Percentiles rank a stretch among this genome's conserved stretches.
These are phyloP conservation scores for Crossaster papposus DNA, from an alignment of 53 echinoderm and acorn worm genomes.

Conservation along the genomic window DNA sequence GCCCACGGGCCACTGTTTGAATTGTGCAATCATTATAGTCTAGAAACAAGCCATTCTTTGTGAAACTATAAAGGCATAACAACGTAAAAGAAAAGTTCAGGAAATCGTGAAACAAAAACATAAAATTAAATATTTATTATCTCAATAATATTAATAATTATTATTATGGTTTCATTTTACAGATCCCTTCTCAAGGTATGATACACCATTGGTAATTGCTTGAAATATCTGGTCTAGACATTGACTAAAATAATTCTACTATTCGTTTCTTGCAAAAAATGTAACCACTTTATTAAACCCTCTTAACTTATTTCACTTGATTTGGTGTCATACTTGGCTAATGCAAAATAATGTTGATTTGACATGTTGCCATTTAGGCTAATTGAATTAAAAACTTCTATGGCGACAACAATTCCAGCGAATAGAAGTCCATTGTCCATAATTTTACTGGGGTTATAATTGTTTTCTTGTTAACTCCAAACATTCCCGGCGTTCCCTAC, in stretches of 20 bases:
- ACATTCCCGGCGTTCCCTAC: neutral
- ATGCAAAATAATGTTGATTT: conserved; percentile 1
- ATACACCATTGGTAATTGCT: too few relatives aligned
- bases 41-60: too few relatives aligned
- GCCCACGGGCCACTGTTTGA: too few relatives aligned
- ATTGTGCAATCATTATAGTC: too few relatives aligned
- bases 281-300: too few relatives aligned
- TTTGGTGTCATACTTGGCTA: neutral
- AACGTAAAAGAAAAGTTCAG: neutral
- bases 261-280: too few relatives aligned
- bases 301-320: neutral
- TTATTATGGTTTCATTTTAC: neutral
- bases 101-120: neutral
- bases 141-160: neutral
- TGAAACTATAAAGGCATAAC: too few relatives aligned
- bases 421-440: conserved; percentile 28
- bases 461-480: neutral
- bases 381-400: neutral
- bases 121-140: neutral
- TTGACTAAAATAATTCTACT: too few relatives aligned
- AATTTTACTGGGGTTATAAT: conserved; percentile 34
- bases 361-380: neutral
- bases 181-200: neutral
- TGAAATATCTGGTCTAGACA: too few relatives aligned
- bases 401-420: conserved; percentile 15